A percentile compares a stretch with the other conserved stretches of the same genome.
phyloP scores from a whole-genome alignment of 2,797 vertebrate species.

The Mormyrops boulengeri region DNA sequence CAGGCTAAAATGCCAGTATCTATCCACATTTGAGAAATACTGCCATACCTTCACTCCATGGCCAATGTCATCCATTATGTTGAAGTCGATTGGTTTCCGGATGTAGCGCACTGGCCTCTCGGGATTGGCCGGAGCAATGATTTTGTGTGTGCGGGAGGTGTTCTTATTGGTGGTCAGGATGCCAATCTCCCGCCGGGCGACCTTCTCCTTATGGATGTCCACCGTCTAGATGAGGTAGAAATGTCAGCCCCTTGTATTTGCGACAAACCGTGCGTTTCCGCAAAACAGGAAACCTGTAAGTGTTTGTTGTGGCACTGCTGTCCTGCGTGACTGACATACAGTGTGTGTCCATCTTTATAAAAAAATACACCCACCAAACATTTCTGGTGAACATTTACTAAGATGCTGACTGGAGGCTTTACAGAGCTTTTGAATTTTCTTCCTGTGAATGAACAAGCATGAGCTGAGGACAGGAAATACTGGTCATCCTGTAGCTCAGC shows the following conservation, averaged over 20 bases:
- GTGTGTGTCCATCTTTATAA: background rate
- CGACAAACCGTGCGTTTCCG: background rate
- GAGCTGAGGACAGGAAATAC: background rate
- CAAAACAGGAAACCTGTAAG: too few species aligned
- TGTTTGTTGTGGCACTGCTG: background rate
- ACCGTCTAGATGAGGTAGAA: constrained; percentile 73
- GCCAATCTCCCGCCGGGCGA: constrained; percentile 96
- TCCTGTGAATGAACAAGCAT: background rate
- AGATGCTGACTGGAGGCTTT: background rate
- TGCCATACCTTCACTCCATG: constrained; percentile 93
- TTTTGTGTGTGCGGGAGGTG: constrained; percentile 98
- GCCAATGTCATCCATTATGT: constrained; percentile 95
- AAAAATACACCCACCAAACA: background rate
- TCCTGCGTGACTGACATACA: background rate
- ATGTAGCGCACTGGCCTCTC: constrained; percentile 98
- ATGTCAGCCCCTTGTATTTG: background rate
- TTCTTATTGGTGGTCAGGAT: constrained; percentile 99
- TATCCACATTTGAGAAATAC: background rate
- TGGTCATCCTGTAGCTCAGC: background rate
- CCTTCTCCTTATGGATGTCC: constrained; percentile 99
- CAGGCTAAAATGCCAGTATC: background rate
- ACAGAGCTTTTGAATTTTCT: background rate
- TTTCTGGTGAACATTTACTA: background rate
- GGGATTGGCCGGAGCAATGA: constrained; percentile 94
- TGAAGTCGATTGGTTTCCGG: constrained; percentile 97